Conservation (phyloP, 2,888 invertebrate species). For the Druceiella hillmani region DNA sequence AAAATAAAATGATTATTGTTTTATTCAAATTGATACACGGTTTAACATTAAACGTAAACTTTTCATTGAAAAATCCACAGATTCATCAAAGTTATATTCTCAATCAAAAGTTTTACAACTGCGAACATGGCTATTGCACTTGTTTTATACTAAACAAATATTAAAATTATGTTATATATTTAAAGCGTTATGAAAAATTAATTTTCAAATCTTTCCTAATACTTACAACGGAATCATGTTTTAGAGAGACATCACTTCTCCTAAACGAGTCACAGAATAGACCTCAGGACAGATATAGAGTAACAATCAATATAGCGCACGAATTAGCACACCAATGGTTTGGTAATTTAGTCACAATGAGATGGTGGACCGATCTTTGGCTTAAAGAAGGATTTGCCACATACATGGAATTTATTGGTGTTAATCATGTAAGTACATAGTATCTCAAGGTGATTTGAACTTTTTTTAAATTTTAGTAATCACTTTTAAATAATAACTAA, state of each 20-base stretch:
- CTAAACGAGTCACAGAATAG: constrained; percentile 48
- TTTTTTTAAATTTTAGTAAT: no score
- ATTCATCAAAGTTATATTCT: no score
- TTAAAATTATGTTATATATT: neutral
- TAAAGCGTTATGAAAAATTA: neutral
- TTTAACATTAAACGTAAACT: no score
- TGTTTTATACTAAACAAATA: neutral
- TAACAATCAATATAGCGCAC: constrained; percentile 57
- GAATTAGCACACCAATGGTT: constrained; percentile 76
- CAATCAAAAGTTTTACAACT: no score
- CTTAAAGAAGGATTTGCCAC: constrained; percentile 71
- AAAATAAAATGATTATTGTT: no score
- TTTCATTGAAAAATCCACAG: no score
- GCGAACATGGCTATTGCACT: no score
- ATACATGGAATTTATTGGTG: constrained; percentile 51
- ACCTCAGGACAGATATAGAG: constrained; percentile 46
- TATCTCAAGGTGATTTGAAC: neutral
- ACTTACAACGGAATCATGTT: constrained; percentile 14
- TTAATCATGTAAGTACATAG: constrained; percentile 41
- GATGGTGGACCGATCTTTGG: constrained; percentile 69
- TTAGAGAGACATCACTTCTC: constrained; percentile 57
- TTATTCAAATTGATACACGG: no score
- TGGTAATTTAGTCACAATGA: constrained; percentile 63
- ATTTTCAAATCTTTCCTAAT: no score
- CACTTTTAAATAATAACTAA: no score